phyloP scores from a whole-genome alignment of 2,113 vertebrate species.

The Perca schrenkii region DNA sequence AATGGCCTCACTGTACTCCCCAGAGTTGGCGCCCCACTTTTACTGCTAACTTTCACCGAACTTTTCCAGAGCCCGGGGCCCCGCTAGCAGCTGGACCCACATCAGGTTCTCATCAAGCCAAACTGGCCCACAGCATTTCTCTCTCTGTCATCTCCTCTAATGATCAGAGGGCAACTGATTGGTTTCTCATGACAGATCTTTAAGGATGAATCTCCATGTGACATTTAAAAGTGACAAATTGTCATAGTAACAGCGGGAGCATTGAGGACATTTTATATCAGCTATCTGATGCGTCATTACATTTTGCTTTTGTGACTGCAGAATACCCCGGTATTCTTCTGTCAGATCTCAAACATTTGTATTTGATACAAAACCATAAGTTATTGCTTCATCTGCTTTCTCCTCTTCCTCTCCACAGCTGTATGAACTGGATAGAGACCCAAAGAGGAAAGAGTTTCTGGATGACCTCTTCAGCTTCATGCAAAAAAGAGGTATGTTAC shows the following conservation, averaged over 20 bases:
- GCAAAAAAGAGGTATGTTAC: constrained; percentile 94
- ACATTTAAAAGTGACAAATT: not conserved
- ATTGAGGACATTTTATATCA: not conserved
- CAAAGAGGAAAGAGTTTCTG: constrained; percentile 96
- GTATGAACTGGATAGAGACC: constrained; percentile 95
- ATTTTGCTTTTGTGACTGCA: not conserved
- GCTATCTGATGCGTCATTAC: not conserved
- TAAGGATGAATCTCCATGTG: not conserved
- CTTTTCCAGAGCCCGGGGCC: constrained; percentile 57
- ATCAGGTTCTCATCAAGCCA: constrained; percentile 76
- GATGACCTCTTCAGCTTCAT: constrained; percentile 98
- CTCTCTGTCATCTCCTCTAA: constrained; percentile 18
- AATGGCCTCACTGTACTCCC: constrained; percentile 66
- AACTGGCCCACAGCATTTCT: constrained; percentile 13
- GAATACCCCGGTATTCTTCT: not conserved
- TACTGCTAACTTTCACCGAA: constrained; percentile 77
- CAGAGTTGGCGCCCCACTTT: constrained; percentile 65
- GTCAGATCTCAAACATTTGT: not conserved
- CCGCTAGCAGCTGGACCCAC: constrained; percentile 65
- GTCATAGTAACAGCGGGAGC: not conserved
- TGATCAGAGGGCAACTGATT: constrained; percentile 1
- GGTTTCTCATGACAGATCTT: not conserved
- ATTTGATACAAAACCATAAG: not conserved
- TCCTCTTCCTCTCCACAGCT: constrained; percentile 81
- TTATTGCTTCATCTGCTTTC: constrained; percentile 9